Percentiles rank a stretch among this genome's conserved stretches.
These are phyloP conservation scores for Cyclopterus lumpus DNA, from an alignment of 2,797 vertebrate species.

Conservation along the genomic window DNA sequence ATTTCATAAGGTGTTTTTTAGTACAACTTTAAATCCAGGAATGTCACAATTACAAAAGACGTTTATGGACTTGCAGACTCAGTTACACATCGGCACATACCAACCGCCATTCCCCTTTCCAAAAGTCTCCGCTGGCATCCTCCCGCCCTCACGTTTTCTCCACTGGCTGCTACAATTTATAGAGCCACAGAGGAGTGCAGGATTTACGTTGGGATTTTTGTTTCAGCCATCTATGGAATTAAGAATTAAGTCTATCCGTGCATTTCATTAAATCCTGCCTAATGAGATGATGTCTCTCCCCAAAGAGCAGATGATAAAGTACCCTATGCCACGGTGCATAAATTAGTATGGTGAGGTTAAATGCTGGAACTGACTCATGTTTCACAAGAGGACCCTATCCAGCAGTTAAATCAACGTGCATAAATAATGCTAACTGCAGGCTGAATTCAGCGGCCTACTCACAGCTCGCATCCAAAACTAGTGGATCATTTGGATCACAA, in stretches of 20 bases:
- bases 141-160: constrained; percentile 38
- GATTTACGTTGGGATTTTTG: constrained; percentile 97
- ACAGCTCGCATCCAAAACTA: constrained; percentile 44
- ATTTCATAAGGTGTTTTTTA: constrained; percentile 14
- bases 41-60: not conserved
- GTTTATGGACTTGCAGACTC: constrained; percentile 14
- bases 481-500: constrained; percentile 47
- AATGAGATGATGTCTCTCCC: constrained; percentile 99
- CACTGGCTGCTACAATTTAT: constrained; percentile 62
- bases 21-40: not conserved
- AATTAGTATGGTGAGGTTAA: constrained; percentile 99
- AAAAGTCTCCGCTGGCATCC: constrained; percentile 21
- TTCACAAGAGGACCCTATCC: constrained; percentile 98
- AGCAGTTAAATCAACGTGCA: constrained; percentile 98
- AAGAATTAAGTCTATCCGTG: constrained; percentile 95
- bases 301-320: constrained; percentile 99
- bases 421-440: constrained; percentile 94
- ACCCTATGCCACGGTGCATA: constrained; percentile 94
- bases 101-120: constrained; percentile 17
- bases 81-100: not conserved
- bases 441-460: constrained; percentile 86
- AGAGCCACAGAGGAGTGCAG: constrained; percentile 79
- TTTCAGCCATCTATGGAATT: constrained; percentile 96
- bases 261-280: constrained; percentile 99
- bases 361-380: constrained; percentile 99